Conservation (phyloP, 2,888 invertebrate genomes). For the Rotaria macrura region DNA sequence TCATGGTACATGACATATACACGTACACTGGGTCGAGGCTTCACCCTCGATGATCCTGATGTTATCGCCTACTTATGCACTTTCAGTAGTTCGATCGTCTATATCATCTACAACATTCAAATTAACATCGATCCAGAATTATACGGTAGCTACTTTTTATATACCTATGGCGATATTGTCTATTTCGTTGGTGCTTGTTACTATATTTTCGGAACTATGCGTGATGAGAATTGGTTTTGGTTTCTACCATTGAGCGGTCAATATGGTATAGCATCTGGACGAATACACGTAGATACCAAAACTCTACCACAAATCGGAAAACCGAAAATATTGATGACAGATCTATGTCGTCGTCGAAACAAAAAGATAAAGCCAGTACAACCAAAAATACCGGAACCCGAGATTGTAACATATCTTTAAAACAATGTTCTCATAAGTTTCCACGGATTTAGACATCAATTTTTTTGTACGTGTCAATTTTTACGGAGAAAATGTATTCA, state of each 20-base stretch:
- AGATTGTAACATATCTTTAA: too few relatives aligned
- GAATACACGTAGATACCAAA: neutral
- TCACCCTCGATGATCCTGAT: neutral
- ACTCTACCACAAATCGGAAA: neutral
- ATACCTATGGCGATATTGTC: neutral
- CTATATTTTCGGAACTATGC: neutral
- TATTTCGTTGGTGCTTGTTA: slow-evolving; percentile 12
- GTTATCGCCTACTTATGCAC: neutral
- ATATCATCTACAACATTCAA: neutral
- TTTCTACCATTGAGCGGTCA: neutral
- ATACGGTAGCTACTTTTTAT: neutral
- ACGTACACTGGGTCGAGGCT: neutral
- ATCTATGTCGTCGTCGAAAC: neutral
- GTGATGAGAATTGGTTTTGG: slow-evolving; percentile 2
- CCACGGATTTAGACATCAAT: too few relatives aligned
- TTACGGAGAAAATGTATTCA: too few relatives aligned
- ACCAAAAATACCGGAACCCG: too few relatives aligned
- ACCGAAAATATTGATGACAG: neutral
- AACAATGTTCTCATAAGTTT: too few relatives aligned
- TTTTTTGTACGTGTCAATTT: too few relatives aligned
- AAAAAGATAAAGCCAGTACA: too few relatives aligned
- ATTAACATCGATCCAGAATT: neutral
- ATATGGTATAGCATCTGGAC: neutral
- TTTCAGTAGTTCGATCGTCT: neutral
- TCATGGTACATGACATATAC: slow-evolving; percentile 7